Base-by-base conservation (phyloP, 2,888 invertebrate species). In the Pycnomerus fuliginosus region DNA sequence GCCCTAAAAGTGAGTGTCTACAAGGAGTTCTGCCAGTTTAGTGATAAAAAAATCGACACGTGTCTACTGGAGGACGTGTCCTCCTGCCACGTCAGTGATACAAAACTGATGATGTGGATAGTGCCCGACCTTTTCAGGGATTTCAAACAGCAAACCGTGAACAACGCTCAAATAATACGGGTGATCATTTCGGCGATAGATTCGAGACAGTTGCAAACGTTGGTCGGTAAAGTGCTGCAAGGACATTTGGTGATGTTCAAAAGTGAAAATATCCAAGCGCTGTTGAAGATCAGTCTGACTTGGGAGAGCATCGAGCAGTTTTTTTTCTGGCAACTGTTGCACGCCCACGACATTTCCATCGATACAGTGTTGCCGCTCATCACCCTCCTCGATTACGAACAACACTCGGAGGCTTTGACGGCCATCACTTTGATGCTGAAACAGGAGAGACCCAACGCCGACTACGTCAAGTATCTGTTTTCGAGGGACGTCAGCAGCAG, bases 241-340 rank as follows among this genome's bases (percentile, higher is more conserved):
- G 93, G 92, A 37, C 90, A 87, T 62, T 72, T 90, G 47, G 83
- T 84, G 64, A 88, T 90, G 82, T 84, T 90, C 57, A 88, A 87
- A 67, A 80, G 80, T 24, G 90, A 90, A 57, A 85, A 85, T 41
- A 78, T 90, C 28, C 81, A 83, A 43, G 76, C 82, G 25, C 79
- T 90, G 70, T 72, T 90, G 57, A 87, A 86, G 47, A 85, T 87
- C 27, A 96, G 93, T 63, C 76, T 98, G 40, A 82, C 83, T 42
- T 99, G 97, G 93, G 97, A 98, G 74, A 95, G 96, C 1, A 91
- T 95, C 60, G 97, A 98, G 71, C 98, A 99, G 72, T 87, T 91
- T 69, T 96, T 94, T 70, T 80, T 98, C 29, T 99, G 98, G 98
- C 96, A 97, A 72, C 78, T 99, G 43, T 82, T 97, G 32, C 85